Base-by-base conservation (phyloP, 2,888 invertebrate genomes). In the Andrena camellia region DNA sequence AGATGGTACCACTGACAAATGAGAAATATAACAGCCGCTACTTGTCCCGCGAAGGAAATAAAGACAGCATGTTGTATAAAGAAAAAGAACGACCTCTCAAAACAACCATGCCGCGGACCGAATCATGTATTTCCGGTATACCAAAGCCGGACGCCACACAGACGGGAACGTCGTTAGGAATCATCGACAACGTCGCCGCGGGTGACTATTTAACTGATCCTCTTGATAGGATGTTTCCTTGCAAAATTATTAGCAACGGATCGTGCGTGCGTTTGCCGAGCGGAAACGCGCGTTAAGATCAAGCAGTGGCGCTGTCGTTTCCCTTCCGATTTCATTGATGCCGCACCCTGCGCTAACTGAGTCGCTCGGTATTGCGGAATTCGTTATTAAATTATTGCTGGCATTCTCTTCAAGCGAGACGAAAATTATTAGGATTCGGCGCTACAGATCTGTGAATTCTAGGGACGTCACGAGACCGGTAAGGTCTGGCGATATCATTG, bases 91-190 rank as follows among this genome's bases (percentile, higher is more conserved):
- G 10, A 31, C 8, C 17, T 35, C 20, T 20, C 35, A 31, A 57
- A 60, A n/a, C 59, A 31, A 17, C 20, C 23, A 20, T 10, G 29
- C 33, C 20, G 33, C 8, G 26, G 23, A 48, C 26, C n/a, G 75
- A 73, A 76, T 70, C 62, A 54, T 54, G 77, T 57, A 69, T 85
- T 86, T 89, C 86, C 88, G 84, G 70, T 78, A 78, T 77, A 71
- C 64, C 54, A 79, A 77, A 85, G 83, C 84, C 82, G 88, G 85
- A 89, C 86, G 87, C 83, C 83, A 62, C 69, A 48, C 82, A 88
- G 86, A 89, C 86, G 81, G 83, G 81, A 83, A 83, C 83, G 23
- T 87, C 84, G 81, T 89, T 88, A 86, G 86, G 78, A 84, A 76
- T 78, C 79, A 82, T 79, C 84, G 82, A 85, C 88, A 85, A 83